Percentiles rank a stretch among this genome's conserved stretches.
Evolutionary conservation across 2,888 invertebrate genomes (phyloP).

Genomic region (Sinodicranocentrus sp.): DNA sequence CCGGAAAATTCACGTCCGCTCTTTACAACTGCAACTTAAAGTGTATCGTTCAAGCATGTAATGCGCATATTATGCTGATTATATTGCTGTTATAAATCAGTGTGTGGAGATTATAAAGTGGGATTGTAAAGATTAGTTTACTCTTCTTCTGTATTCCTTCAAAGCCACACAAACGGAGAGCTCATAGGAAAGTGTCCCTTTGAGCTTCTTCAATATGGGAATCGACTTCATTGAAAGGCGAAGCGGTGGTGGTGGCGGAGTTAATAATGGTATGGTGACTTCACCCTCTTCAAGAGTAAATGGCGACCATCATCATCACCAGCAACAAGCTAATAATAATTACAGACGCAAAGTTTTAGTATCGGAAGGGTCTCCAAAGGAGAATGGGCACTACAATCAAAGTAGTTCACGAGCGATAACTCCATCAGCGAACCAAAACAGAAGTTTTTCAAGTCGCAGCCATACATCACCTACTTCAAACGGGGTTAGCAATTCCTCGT

Average conservation of each 20-base stretch:
- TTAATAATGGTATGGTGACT: constrained; percentile 5
- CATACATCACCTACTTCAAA: constrained; percentile 28
- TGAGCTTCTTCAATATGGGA: constrained; percentile 30
- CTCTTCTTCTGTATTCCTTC: constrained; percentile 7
- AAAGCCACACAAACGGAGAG: constrained; percentile 13
- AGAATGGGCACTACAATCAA: constrained; percentile 48
- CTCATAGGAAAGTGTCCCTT: neutral
- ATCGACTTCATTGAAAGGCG: constrained; percentile 54
- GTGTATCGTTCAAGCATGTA: neutral
- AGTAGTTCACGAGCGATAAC: constrained; percentile 32
- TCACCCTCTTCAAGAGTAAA: constrained; percentile 19
- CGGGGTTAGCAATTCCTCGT: constrained; percentile 22
- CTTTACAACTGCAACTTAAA: constrained; percentile 1
- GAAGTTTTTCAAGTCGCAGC: constrained; percentile 29
- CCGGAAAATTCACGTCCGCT: constrained; percentile 59
- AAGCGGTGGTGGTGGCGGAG: constrained; percentile 30
- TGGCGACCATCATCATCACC: constrained; percentile 24
- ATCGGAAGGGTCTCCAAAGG: constrained; percentile 10
- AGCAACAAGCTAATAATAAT: constrained; percentile 21
- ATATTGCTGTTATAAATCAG: neutral
- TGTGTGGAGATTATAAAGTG: neutral
- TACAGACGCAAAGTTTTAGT: constrained; percentile 17
- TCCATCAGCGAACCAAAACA: constrained; percentile 1
- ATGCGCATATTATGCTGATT: neutral
- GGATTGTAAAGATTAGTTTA: constrained; percentile 20